A percentile compares a stretch with the other conserved stretches of the same genome.
phyloP scores from a whole-genome alignment of 2,888 invertebrate genomes.

The Acrobasis repandana region DNA sequence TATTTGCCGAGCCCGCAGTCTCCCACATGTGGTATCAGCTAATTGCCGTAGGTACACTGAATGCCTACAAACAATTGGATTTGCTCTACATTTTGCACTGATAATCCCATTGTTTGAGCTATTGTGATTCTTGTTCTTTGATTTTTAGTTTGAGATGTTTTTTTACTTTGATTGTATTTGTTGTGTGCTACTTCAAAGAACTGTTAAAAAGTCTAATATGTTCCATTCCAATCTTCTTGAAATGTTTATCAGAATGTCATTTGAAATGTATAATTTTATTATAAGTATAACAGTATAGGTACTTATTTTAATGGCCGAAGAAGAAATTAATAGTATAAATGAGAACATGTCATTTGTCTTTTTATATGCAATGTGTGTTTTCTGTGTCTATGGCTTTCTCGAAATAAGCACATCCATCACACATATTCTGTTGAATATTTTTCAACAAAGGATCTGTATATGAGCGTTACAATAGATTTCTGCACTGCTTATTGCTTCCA shows the following conservation, averaged over 20 bases:
- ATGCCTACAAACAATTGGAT: constrained; percentile 16
- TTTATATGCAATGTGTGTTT: no score
- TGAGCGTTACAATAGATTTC: constrained; percentile 1
- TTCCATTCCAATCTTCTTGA: no score
- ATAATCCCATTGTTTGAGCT: constrained; percentile 15
- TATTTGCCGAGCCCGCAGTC: neutral
- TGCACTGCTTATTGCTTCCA: constrained; percentile 9
- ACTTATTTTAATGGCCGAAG: no score
- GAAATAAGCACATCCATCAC: no score
- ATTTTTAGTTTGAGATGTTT: neutral
- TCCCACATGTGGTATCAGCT: constrained; percentile 17
- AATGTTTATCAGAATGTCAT: no score
- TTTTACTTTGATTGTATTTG: no score
- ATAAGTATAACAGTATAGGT: no score
- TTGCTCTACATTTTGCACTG: constrained; percentile 17
- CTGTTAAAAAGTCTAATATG: no score
- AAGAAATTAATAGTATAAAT: no score
- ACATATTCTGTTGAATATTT: neutral
- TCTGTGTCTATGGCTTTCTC: no score
- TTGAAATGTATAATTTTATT: no score
- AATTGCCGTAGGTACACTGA: constrained; percentile 16
- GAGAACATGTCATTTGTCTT: no score
- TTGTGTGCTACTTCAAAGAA: neutral
- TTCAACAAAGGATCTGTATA: neutral
- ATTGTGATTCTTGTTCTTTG: neutral